Conservation (phyloP, 2,888 invertebrate species). For the Prosapia bicincta region DNA sequence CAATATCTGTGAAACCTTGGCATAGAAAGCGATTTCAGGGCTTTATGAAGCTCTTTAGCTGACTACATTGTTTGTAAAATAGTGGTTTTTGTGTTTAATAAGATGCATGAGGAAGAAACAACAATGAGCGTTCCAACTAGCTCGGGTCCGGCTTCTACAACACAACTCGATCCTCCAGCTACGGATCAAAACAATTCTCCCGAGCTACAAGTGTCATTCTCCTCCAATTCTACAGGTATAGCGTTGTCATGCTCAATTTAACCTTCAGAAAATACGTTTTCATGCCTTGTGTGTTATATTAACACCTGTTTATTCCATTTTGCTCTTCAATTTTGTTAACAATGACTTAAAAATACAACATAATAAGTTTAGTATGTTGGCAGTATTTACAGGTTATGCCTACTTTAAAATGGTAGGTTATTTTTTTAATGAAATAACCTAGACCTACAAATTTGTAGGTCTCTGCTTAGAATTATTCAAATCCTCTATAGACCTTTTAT, state of each 20-base stretch:
- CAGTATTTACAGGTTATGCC: neutral
- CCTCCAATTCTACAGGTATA: conserved; percentile 58
- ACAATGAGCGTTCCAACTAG: conserved; percentile 61
- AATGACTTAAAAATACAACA: neutral
- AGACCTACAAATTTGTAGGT: neutral
- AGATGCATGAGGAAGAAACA: conserved; percentile 68
- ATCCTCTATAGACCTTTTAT: too few species aligned
- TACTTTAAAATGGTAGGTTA: neutral
- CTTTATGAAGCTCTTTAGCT: conserved; percentile 48
- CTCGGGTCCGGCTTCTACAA: conserved; percentile 62
- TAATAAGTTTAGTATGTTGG: neutral
- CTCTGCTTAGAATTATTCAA: too few species aligned
- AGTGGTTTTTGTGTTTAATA: conserved; percentile 35
- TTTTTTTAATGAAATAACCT: neutral
- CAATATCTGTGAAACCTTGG: conserved; percentile 46
- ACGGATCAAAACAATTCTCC: conserved; percentile 52
- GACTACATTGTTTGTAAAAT: conserved; percentile 48
- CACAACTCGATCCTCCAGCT: conserved; percentile 50
- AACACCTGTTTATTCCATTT: neutral
- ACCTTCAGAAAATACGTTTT: conserved; percentile 4
- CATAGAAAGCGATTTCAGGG: conserved; percentile 49
- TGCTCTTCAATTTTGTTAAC: neutral
- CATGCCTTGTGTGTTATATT: neutral
- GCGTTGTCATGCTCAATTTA: conserved; percentile 32
- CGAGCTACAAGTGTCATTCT: conserved; percentile 61